Evolutionary conservation across 1,140 invertebrate species (phyloP), one percentile per base, ranked within the genome.

Genomic region (Bombus confusus): DNA sequence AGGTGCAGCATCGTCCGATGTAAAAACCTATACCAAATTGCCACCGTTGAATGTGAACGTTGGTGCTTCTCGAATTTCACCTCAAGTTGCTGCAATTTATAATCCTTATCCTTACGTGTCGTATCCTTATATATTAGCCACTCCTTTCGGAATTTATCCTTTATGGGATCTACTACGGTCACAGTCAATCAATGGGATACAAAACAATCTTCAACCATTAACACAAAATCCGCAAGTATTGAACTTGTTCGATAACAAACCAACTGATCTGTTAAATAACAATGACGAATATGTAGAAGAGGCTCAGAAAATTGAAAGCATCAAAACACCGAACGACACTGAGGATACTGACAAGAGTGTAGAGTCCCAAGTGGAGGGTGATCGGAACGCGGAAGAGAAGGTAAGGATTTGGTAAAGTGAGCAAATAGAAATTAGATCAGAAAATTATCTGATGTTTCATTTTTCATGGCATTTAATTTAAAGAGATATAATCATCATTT

Each of bases 81-180:
- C 93, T 34, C 93, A 93, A 31, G 31, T 94, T 6, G 88, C 92
- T 22, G 90, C 92, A 6, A 83, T 91, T 59, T 94, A 93, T 83
- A 91, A 93, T 77, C 92, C 93, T 66, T 90, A 91, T 68, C 68
- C 89, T 22, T 41, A 91, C 13, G 2, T 87, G 8, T 41, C 89
- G 1, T 79, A 88, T 68, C 86, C 88, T 57, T 86, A 86, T 10
- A 25, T 88, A 13, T 79, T 87, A n/a, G 64, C 79, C 31, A 28
- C 66, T 39, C 25, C 79, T 25, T 76, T 82, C 0, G 85, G 57
- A 79, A 34, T 90, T 9, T 52, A 85, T 13, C 62, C 87, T 3
- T 41, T 87, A 9, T 15, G 86, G 25, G 72, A 90, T n/a, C 22
- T 77, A 1, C 0, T 86, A 10, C 86, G 79, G 13, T 31, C 66